Evolutionary conservation across 2,113 vertebrate species (phyloP).

Genomic region (Microcebus ravelobensis): DNA sequence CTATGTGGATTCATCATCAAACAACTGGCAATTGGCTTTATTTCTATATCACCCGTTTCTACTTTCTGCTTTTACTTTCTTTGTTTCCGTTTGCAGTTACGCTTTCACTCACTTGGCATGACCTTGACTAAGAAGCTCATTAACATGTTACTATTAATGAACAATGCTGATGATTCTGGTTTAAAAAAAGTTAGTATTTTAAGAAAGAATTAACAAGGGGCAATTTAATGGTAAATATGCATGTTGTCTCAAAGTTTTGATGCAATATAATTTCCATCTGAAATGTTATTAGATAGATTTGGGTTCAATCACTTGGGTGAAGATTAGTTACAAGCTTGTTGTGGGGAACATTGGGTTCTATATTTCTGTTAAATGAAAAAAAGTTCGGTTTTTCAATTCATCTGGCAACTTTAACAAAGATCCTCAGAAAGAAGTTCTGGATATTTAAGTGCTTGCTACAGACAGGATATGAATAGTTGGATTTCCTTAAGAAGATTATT

Average conservation of each 20-base stretch:
- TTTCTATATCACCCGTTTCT: not conserved
- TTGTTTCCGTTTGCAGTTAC: conserved; percentile 57
- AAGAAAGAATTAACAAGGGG: conserved; percentile 56
- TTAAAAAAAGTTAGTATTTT: conserved; percentile 70
- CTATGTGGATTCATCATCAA: conserved; percentile 78
- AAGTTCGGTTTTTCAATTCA: conserved; percentile 62
- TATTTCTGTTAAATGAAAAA: conserved; percentile 75
- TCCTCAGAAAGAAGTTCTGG: conserved; percentile 83
- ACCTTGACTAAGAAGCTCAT: conserved; percentile 62
- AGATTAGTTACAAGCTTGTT: conserved; percentile 68
- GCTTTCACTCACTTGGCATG: conserved; percentile 54
- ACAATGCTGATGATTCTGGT: conserved; percentile 55
- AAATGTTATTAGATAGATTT: conserved; percentile 52
- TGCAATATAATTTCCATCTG: conserved; percentile 53
- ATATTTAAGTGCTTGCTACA: conserved; percentile 80
- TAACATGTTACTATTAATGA: conserved; percentile 59
- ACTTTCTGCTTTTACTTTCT: conserved; percentile 40
- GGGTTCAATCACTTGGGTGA: conserved; percentile 76
- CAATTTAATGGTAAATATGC: conserved; percentile 54
- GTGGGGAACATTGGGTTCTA: conserved; percentile 77
- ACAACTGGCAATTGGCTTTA: conserved; percentile 73
- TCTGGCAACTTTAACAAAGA: conserved; percentile 73
- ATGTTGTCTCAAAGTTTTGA: conserved; percentile 62
- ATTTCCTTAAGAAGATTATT: conserved; percentile 72
- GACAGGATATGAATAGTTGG: conserved; percentile 54